Percentiles rank a stretch among this genome's conserved stretches.
These are phyloP conservation scores for Trachymyrmex cornetzi DNA, from an alignment of 1,140 invertebrate species.

Conservation along the genomic window DNA sequence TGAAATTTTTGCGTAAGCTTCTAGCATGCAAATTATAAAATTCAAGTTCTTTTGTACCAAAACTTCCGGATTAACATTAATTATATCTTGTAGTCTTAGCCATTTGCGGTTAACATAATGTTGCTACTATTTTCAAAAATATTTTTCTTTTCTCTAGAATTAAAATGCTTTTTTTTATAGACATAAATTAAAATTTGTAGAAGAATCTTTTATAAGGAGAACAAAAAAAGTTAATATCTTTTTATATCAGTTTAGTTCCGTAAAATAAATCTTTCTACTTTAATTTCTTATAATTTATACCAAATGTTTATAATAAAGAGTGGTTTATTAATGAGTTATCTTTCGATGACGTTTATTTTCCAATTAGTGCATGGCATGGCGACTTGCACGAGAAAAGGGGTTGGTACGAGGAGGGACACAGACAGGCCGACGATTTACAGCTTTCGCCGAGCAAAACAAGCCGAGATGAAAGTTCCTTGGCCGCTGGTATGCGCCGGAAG, in stretches of 20 bases:
- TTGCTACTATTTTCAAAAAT: not conserved
- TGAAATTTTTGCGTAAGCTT: slow-evolving; percentile 6
- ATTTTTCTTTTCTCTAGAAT: not conserved
- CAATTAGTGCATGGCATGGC: not conserved
- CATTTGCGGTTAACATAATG: not conserved
- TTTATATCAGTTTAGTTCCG: not conserved
- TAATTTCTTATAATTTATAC: not conserved
- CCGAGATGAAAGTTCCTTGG: slow-evolving; percentile 74
- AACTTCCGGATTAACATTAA: slow-evolving; percentile 20
- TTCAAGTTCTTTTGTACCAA: not conserved
- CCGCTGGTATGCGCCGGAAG: slow-evolving; percentile 75
- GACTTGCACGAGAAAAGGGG: slow-evolving; percentile 3
- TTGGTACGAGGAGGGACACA: not conserved
- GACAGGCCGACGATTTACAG: slow-evolving; percentile 70
- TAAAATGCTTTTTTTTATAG: not conserved
- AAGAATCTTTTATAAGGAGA: not conserved
- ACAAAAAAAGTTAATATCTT: not conserved
- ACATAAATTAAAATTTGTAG: not conserved
- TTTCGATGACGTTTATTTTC: slow-evolving; percentile 25
- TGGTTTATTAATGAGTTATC: slow-evolving; percentile 17
- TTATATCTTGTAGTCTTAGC: not conserved
- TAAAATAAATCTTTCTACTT: slow-evolving; percentile 2
- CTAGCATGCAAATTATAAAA: not conserved
- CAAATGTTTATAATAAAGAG: slow-evolving; percentile 5
- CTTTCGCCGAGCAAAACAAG: slow-evolving; percentile 68